Evolutionary conservation across 2,113 vertebrate species (phyloP).

Genomic region (Uria lomvia): DNA sequence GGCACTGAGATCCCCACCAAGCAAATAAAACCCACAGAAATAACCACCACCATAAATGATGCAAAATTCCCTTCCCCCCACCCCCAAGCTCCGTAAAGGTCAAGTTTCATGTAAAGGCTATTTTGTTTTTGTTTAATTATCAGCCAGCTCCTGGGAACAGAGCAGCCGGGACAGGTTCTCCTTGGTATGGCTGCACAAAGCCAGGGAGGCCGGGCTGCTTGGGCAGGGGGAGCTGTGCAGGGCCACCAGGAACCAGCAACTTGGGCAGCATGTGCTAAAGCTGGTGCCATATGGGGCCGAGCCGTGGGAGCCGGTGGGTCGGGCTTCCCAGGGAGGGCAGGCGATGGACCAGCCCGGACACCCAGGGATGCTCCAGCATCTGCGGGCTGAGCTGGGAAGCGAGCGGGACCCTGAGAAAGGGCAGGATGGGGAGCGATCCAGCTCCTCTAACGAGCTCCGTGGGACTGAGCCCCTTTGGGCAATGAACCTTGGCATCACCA

Average conservation of each 20-base stretch:
- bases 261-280: not conserved
- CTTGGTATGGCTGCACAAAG: slow-evolving; percentile 33
- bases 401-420: accelerated
- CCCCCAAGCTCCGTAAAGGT: not conserved
- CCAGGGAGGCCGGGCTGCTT: not conserved
- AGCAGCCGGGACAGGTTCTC: slow-evolving; percentile 49
- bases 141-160: not conserved
- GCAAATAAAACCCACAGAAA: not conserved
- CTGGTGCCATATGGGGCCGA: not conserved
- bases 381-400: not conserved
- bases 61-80: not conserved
- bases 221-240: not conserved
- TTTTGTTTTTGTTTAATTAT: slow-evolving; percentile 68
- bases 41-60: not conserved
- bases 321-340: not conserved
- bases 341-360: not conserved
- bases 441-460: not conserved
- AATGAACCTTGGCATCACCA: not conserved
- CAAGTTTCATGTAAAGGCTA: slow-evolving; percentile 35
- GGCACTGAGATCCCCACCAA: accelerated
- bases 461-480: not conserved
- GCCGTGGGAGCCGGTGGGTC: accelerated
- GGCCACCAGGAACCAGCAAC: not conserved
- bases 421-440: accelerated
- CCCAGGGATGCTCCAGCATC: not conserved